These are phyloP conservation scores for Dallia pectoralis DNA, from an alignment of 2,797 vertebrate species.

Conservation along the genomic window DNA sequence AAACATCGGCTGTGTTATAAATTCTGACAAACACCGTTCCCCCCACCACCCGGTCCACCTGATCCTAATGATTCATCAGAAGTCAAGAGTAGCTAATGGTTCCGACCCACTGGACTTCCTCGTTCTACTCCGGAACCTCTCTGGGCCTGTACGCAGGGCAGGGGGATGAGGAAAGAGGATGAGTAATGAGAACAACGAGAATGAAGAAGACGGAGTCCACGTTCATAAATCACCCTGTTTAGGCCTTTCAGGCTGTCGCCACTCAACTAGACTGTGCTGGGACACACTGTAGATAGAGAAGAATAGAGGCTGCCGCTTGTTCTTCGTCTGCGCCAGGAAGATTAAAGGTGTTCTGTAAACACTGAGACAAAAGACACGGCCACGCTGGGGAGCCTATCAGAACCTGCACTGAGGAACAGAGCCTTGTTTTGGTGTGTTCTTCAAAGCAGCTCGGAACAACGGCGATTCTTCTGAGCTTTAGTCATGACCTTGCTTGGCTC, in stretches of 20 bases:
- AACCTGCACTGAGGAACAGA: neutral
- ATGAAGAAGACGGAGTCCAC: neutral
- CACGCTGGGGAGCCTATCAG: slow-evolving; percentile 8
- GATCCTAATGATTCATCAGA: slow-evolving; percentile 45
- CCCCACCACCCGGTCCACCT: slow-evolving; percentile 25
- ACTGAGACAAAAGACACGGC: slow-evolving; percentile 4
- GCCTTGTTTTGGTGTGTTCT: neutral
- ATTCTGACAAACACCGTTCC: neutral
- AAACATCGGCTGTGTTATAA: neutral
- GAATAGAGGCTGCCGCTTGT: neutral
- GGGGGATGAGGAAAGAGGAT: neutral
- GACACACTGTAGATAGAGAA: neutral
- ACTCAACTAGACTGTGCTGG: neutral
- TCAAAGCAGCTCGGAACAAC: neutral
- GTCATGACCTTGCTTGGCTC: neutral
- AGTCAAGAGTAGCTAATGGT: slow-evolving; percentile 30
- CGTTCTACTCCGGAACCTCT: neutral
- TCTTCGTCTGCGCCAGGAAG: slow-evolving; percentile 15
- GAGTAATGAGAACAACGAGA: neutral
- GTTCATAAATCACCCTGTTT: slow-evolving; percentile 42
- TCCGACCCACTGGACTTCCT: slow-evolving; percentile 23
- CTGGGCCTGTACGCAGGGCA: neutral
- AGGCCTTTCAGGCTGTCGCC: slow-evolving; percentile 30
- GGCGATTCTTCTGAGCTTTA: neutral
- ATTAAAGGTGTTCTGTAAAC: slow-evolving; percentile 16